Percentiles rank a stretch among this genome's conserved stretches.
Evolutionary conservation across 2,113 vertebrate species (phyloP).

Genomic region (Siphamia tubifer): DNA sequence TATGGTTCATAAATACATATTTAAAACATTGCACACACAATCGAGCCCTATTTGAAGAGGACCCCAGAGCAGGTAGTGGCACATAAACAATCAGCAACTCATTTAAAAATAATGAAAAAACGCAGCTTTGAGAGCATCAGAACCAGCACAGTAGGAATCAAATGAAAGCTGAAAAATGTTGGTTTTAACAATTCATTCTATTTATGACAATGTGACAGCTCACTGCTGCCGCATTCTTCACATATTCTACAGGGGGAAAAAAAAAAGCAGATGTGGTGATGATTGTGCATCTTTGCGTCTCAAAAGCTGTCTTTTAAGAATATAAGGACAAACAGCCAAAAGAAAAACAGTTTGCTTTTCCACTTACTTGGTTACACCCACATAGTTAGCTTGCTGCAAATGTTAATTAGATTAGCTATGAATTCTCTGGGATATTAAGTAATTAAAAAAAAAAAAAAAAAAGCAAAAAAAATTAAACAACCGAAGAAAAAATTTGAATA

Average conservation of each 20-base stretch:
- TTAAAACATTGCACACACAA: too few species aligned
- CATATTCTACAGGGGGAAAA: slow-evolving; percentile 9
- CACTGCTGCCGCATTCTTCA: slow-evolving; percentile 13
- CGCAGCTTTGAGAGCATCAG: background rate
- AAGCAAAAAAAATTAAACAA: background rate
- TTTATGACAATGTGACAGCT: slow-evolving; percentile 21
- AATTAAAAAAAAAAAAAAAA: background rate
- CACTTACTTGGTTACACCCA: background rate
- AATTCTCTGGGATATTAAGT: slow-evolving; percentile 12
- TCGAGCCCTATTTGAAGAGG: background rate
- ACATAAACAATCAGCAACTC: slow-evolving; percentile 19
- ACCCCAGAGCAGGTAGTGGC: slow-evolving; percentile 11
- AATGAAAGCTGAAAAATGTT: background rate
- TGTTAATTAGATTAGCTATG: slow-evolving; percentile 15
- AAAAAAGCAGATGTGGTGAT: slow-evolving; percentile 1
- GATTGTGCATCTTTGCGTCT: background rate
- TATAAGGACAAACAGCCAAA: background rate
- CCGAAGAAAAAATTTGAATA: background rate
- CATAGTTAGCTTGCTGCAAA: background rate
- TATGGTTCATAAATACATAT: slow-evolving; percentile 7
- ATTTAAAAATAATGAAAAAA: slow-evolving; percentile 9
- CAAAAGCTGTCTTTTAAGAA: background rate
- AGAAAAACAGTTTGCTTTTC: background rate
- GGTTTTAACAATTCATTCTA: slow-evolving; percentile 19
- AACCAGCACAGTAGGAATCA: slow-evolving; percentile 15